Conservation (phyloP, 2,888 invertebrate genomes). For the Chrysopilus asiliformis region DNA sequence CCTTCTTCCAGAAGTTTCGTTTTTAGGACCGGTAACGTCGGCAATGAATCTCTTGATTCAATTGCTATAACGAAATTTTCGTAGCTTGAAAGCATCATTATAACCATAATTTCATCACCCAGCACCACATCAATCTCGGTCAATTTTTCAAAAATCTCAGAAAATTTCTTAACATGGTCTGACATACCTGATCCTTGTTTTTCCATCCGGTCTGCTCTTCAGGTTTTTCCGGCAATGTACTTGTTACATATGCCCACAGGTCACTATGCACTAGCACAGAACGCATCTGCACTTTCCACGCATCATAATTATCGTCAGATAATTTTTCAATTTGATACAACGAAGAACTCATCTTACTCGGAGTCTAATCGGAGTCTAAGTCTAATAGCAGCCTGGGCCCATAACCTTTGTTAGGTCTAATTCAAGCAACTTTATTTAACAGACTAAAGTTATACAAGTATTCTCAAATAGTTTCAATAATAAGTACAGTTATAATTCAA, state of each 20-base stretch:
- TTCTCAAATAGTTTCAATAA: too few relatives aligned
- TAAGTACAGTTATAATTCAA: too few relatives aligned
- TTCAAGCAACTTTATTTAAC: too few relatives aligned
- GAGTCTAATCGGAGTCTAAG: too few relatives aligned
- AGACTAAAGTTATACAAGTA: too few relatives aligned
- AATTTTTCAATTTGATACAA: too few relatives aligned
- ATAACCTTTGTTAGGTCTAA: too few relatives aligned
- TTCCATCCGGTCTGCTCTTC: not conserved
- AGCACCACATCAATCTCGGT: conserved; percentile 10
- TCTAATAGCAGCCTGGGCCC: too few relatives aligned
- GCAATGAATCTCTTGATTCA: conserved; percentile 13
- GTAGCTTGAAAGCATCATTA: conserved; percentile 14
- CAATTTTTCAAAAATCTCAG: conserved; percentile 10
- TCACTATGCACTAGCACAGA: conserved; percentile 7
- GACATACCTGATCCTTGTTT: conserved; percentile 4
- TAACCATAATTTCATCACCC: conserved; percentile 11
- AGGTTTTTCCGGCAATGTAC: not conserved
- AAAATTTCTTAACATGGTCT: conserved; percentile 13
- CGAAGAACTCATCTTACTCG: conserved; percentile 2
- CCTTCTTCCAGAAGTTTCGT: conserved; percentile 4
- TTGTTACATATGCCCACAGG: conserved; percentile 3
- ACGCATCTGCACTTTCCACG: conserved; percentile 7
- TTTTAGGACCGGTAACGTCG: conserved; percentile 2
- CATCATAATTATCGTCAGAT: conserved; percentile 4
- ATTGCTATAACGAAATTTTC: too few relatives aligned